These are phyloP conservation scores for Drosophila greeni DNA, from an alignment of 2,888 invertebrate species.

Conservation along the genomic window DNA sequence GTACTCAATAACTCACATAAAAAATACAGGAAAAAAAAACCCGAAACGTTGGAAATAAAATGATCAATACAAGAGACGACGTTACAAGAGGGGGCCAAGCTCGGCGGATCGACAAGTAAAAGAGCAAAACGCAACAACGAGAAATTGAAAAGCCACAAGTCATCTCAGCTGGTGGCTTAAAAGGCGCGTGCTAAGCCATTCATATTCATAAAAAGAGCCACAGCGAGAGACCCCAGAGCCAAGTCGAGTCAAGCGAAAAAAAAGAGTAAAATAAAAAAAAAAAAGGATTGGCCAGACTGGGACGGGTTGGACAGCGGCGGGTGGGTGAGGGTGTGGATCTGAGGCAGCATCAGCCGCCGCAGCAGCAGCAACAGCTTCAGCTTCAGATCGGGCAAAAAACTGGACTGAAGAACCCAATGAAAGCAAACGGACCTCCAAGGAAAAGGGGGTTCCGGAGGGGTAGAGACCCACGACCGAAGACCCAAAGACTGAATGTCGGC, in stretches of 20 bases:
- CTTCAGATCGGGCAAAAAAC: constrained; percentile 34
- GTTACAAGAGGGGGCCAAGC: constrained; percentile 35
- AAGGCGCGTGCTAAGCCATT: constrained; percentile 75
- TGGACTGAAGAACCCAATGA: constrained; percentile 42
- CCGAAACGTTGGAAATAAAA: constrained; percentile 59
- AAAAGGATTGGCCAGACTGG: constrained; percentile 44
- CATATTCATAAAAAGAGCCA: constrained; percentile 69
- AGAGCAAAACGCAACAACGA: constrained; percentile 54
- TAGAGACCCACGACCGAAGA: constrained; percentile 39
- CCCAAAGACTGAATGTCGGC: constrained; percentile 53
- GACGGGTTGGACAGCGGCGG: constrained; percentile 39
- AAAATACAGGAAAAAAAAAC: constrained; percentile 27
- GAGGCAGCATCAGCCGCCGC: constrained; percentile 28
- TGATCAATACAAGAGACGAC: constrained; percentile 64
- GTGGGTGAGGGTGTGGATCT: constrained; percentile 44
- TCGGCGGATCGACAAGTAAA: constrained; percentile 49
- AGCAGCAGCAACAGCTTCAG: constrained; percentile 31
- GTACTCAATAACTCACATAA: constrained; percentile 69
- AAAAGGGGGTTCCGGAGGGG: constrained; percentile 11
- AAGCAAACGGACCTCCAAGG: constrained; percentile 31
- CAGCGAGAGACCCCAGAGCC: constrained; percentile 37
- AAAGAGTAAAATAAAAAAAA: constrained; percentile 29
- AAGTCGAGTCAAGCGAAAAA: constrained; percentile 26
- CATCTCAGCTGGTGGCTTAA: constrained; percentile 75
- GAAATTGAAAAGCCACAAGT: constrained; percentile 73